phyloP scores from a whole-genome alignment of 1,140 invertebrate genomes.

The Pachyrhynchus sulphureomaculatus region DNA sequence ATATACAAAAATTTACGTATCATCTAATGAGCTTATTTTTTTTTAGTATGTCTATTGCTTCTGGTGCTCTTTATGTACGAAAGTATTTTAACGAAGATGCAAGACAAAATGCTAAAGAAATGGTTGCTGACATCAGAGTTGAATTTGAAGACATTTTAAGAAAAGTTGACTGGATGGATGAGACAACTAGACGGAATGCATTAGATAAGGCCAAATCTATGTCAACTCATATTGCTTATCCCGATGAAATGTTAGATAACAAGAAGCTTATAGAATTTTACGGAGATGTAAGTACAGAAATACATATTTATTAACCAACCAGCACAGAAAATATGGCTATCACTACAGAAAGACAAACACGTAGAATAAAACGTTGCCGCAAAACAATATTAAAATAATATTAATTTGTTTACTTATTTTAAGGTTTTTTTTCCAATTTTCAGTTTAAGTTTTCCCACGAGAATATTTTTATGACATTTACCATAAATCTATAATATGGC shows the following conservation, averaged over 20 bases:
- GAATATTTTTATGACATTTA: too few species aligned
- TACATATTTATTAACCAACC: too few species aligned
- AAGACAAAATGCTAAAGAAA: slow-evolving; percentile 60
- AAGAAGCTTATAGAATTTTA: slow-evolving; percentile 58
- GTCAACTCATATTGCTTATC: slow-evolving; percentile 59
- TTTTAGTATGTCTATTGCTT: slow-evolving; percentile 56
- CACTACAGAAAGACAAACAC: too few species aligned
- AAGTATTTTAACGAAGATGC: slow-evolving; percentile 59
- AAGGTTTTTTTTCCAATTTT: too few species aligned
- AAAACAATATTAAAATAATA: too few species aligned
- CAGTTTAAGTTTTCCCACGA: too few species aligned
- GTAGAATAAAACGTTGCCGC: too few species aligned
- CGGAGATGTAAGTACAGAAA: slow-evolving; percentile 37
- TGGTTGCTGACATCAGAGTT: slow-evolving; percentile 65
- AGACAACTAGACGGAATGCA: slow-evolving; percentile 60
- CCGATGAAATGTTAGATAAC: slow-evolving; percentile 60
- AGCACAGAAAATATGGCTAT: too few species aligned
- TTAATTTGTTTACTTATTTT: too few species aligned
- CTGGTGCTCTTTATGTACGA: slow-evolving; percentile 60
- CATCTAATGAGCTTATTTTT: background rate
- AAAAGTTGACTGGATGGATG: slow-evolving; percentile 71
- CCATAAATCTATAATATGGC: too few species aligned
- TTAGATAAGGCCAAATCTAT: slow-evolving; percentile 60
- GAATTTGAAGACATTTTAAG: slow-evolving; percentile 61
- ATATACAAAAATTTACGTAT: too few species aligned